These are phyloP conservation scores for Rallus limicola DNA, from an alignment of 2,113 vertebrate genomes.

Conservation along the genomic window DNA sequence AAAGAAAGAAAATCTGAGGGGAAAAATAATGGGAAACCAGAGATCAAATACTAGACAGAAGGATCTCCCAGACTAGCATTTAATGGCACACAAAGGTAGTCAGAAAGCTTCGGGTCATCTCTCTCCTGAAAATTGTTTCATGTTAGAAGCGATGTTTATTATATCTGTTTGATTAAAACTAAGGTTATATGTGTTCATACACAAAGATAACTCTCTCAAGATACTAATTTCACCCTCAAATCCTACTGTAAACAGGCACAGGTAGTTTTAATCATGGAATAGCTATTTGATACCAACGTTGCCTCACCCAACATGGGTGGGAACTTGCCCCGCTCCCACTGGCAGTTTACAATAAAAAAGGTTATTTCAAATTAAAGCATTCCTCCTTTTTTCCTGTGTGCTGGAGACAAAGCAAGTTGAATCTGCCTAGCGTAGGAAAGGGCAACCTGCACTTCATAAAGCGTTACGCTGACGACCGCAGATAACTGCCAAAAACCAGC, in stretches of 20 bases:
- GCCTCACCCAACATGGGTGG: neutral
- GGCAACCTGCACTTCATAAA: constrained; percentile 29
- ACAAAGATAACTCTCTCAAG: neutral
- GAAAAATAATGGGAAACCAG: neutral
- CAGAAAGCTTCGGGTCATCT: neutral
- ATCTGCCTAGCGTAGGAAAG: neutral
- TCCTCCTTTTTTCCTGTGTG: neutral
- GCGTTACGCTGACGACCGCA: neutral
- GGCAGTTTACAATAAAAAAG: neutral
- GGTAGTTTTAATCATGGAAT: neutral
- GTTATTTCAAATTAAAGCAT: constrained; percentile 9
- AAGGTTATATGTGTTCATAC: neutral
- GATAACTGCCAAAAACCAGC: constrained; percentile 22
- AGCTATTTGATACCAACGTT: neutral
- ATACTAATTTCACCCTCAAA: neutral
- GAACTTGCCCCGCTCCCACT: neutral
- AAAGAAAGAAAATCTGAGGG: neutral
- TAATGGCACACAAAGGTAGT: neutral
- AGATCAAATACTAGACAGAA: neutral
- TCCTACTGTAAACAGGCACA: neutral
- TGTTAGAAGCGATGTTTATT: neutral
- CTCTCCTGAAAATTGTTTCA: neutral
- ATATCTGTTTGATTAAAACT: neutral
- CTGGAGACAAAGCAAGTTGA: constrained; percentile 20
- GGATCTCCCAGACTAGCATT: neutral